Evolutionary conservation across 2,113 vertebrate species (phyloP).

Genomic region (Sinocyclocheilus anophthalmus): DNA sequence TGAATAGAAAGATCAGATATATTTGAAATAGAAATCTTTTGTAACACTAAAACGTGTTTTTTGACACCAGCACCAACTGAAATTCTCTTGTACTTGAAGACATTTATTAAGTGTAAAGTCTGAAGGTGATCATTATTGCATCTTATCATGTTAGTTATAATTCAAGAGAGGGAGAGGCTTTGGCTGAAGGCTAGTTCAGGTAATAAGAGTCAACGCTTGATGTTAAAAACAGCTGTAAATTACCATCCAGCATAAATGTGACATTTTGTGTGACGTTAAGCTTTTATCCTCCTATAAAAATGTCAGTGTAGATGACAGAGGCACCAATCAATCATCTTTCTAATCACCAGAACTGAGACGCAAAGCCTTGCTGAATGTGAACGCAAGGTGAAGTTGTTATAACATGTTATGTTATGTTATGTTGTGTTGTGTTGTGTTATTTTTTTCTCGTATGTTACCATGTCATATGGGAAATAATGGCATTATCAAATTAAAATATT

Average conservation of each 20-base stretch:
- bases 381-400: background rate
- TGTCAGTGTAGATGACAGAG: background rate
- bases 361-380: background rate
- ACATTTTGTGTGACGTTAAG: background rate
- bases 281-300: background rate
- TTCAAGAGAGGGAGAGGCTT: conserved; percentile 2
- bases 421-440: background rate
- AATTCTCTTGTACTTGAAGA: background rate
- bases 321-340: background rate
- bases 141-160: background rate
- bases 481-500: background rate
- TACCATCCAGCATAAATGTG: background rate
- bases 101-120: conserved; percentile 2
- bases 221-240: background rate
- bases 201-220: background rate
- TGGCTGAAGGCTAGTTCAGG: background rate
- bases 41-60: background rate
- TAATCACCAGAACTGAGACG: background rate
- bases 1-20: no score
- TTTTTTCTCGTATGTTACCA: background rate
- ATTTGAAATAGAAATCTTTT: background rate
- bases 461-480: background rate
- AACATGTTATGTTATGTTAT: no score
- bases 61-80: background rate
- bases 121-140: background rate